Percentiles rank a stretch among this genome's conserved stretches.
Conservation (phyloP, 2,797 vertebrate genomes). For the Orientallactaga sibirica region DNA sequence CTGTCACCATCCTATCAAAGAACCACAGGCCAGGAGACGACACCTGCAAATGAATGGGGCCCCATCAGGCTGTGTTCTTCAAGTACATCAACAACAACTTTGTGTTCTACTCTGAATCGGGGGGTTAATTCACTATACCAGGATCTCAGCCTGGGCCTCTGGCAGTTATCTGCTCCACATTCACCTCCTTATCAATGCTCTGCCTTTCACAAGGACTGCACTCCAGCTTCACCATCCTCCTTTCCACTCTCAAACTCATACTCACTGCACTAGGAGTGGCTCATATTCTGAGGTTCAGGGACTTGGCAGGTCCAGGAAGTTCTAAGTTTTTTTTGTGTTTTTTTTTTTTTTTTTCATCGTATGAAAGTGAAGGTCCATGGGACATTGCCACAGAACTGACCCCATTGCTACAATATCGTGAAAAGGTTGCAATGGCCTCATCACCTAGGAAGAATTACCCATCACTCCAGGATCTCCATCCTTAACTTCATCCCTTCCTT, state of each 20-base stretch:
- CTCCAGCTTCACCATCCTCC: background rate
- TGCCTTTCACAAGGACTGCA: background rate
- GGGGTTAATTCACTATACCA: background rate
- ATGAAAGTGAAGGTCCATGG: background rate
- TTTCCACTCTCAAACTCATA: background rate
- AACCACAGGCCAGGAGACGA: background rate
- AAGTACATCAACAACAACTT: background rate
- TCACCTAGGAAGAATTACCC: background rate
- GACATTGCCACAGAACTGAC: background rate
- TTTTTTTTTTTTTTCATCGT: background rate
- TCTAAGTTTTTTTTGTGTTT: background rate
- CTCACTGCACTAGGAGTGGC: accelerated
- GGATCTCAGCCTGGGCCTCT: accelerated
- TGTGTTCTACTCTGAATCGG: accelerated
- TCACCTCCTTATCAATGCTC: background rate
- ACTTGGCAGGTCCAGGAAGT: background rate
- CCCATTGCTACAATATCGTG: background rate
- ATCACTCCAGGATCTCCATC: accelerated
- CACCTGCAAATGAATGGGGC: background rate
- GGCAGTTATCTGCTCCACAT: accelerated
- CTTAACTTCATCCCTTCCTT: background rate
- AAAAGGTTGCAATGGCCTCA: background rate
- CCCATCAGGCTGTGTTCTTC: background rate
- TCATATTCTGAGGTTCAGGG: accelerated
- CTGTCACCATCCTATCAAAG: background rate